These are phyloP conservation scores for Hyperoplus immaculatus DNA, from an alignment of 2,797 vertebrate species.

Conservation along the genomic window DNA sequence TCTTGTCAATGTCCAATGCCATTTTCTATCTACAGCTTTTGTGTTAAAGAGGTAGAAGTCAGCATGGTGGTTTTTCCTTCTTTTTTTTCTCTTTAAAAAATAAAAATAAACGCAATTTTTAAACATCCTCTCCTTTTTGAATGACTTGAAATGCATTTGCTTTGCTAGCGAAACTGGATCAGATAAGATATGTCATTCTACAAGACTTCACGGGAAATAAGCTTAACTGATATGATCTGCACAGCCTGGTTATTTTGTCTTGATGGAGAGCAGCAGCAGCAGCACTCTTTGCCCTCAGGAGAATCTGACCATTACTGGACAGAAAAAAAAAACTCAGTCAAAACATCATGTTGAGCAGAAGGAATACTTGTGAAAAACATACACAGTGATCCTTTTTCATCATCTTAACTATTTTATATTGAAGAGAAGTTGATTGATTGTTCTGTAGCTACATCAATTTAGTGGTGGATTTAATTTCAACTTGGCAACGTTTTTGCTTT, in stretches of 20 bases:
- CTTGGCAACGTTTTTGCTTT: background rate
- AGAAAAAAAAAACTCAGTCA: background rate
- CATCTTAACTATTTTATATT: background rate
- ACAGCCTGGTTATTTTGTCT: background rate
- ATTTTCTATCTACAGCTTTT: conserved; percentile 75
- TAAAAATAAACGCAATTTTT: conserved; percentile 86
- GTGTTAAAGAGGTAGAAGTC: conserved; percentile 70
- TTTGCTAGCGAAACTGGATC: background rate
- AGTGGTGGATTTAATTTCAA: background rate
- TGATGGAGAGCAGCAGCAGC: background rate
- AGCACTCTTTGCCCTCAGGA: background rate
- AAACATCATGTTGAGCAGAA: background rate
- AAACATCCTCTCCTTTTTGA: conserved; percentile 77
- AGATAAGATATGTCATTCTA: background rate
- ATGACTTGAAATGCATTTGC: conserved; percentile 44
- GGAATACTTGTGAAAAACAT: background rate
- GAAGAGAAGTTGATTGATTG: background rate
- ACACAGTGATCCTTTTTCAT: background rate
- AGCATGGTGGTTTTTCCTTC: conserved; percentile 70
- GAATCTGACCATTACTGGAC: background rate
- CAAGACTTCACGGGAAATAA: conserved; percentile 5
- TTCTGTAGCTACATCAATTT: background rate
- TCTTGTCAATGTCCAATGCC: conserved; percentile 61
- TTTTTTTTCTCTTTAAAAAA: conserved; percentile 55
- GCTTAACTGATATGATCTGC: conserved; percentile 5